These are phyloP conservation scores for Gandaritis pyraliata DNA, from an alignment of 2,888 invertebrate genomes.

Conservation along the genomic window DNA sequence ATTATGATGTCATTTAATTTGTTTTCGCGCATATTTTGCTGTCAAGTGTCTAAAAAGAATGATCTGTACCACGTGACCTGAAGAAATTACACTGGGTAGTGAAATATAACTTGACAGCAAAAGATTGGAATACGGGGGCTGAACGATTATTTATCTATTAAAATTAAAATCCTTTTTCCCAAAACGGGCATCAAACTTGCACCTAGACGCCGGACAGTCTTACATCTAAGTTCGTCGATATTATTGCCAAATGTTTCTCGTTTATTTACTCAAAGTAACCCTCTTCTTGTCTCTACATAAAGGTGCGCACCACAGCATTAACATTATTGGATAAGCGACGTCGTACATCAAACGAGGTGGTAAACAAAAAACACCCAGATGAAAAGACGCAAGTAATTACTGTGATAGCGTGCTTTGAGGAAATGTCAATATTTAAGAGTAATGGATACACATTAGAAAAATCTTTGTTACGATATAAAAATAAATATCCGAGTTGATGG, in stretches of 20 bases:
- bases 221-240: too few relatives aligned
- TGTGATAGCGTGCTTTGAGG: conserved; percentile 47
- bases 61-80: too few relatives aligned
- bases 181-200: too few relatives aligned
- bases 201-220: too few relatives aligned
- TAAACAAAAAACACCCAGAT: conserved; percentile 67
- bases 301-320: conserved; percentile 59
- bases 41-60: too few relatives aligned
- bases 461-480: conserved; percentile 11
- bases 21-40: too few relatives aligned
- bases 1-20: too few relatives aligned
- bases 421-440: conserved; percentile 36
- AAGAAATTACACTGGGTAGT: too few relatives aligned
- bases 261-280: background rate
- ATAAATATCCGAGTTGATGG: background rate
- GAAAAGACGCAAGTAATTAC: conserved; percentile 67
- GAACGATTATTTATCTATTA: too few relatives aligned
- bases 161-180: too few relatives aligned
- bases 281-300: conserved; percentile 12
- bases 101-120: too few relatives aligned
- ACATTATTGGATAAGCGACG: conserved; percentile 76
- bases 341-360: conserved; percentile 70
- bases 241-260: background rate
- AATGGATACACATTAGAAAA: conserved; percentile 27
- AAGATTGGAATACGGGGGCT: too few relatives aligned